These are phyloP conservation scores for Dorcus hopei DNA, from an alignment of 2,888 invertebrate genomes.

Conservation along the genomic window DNA sequence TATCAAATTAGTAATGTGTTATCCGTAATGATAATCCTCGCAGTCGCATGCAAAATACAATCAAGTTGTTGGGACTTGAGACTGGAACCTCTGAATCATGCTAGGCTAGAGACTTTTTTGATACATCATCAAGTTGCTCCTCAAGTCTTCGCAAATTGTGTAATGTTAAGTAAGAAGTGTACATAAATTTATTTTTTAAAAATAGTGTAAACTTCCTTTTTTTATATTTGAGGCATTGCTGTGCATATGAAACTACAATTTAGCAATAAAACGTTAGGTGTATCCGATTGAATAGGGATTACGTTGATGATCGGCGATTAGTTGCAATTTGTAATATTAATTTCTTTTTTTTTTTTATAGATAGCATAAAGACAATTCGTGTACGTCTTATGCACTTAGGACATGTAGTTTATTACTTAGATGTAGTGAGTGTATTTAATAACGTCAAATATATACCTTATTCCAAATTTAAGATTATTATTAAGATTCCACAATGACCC, in stretches of 20 bases:
- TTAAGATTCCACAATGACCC: background rate
- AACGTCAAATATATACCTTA: conserved; percentile 18
- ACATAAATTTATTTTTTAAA: conserved; percentile 1
- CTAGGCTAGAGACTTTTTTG: background rate
- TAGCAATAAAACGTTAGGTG: conserved; percentile 14
- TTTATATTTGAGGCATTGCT: background rate
- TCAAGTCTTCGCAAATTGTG: background rate
- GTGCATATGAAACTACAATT: background rate
- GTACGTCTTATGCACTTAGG: conserved; percentile 16
- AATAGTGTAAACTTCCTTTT: background rate
- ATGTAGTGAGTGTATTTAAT: conserved; percentile 18
- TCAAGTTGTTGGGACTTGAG: background rate
- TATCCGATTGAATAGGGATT: background rate
- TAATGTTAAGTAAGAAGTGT: background rate
- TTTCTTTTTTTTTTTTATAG: conserved; percentile 12
- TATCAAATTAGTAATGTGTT: too few relatives aligned
- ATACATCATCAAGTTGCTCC: background rate
- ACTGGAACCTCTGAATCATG: background rate
- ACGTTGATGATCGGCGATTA: background rate
- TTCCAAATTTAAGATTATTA: conserved; percentile 8
- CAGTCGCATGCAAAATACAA: conserved; percentile 8
- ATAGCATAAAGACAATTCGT: conserved; percentile 2
- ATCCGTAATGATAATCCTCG: conserved; percentile 12
- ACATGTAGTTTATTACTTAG: conserved; percentile 11
- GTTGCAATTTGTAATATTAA: conserved; percentile 3